Conservation (phyloP, 2,113 vertebrate species). For the Antechinus flavipes region DNA sequence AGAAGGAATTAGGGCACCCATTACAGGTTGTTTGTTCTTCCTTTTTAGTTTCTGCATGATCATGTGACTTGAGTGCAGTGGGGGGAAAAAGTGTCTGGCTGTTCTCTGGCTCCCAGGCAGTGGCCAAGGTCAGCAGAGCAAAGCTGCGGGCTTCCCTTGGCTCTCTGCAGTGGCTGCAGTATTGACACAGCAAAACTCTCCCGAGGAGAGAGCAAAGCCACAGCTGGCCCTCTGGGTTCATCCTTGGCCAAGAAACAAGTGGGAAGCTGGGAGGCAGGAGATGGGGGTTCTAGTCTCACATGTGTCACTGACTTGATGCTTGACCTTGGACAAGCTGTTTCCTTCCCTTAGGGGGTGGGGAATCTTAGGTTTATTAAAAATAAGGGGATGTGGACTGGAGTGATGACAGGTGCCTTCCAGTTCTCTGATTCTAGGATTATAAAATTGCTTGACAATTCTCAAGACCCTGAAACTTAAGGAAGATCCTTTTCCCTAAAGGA, state of each 20-base stretch:
- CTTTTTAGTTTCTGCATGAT: background rate
- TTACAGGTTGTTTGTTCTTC: background rate
- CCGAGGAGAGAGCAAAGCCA: slow-evolving; percentile 15
- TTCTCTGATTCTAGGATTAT: slow-evolving; percentile 31
- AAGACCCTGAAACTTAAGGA: background rate
- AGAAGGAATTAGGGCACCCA: background rate
- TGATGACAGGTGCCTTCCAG: background rate
- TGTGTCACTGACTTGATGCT: background rate
- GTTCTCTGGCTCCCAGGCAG: background rate
- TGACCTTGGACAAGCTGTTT: background rate
- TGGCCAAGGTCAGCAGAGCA: slow-evolving; percentile 18
- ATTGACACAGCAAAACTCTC: slow-evolving; percentile 10
- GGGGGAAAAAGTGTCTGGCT: background rate
- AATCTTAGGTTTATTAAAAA: slow-evolving; percentile 14
- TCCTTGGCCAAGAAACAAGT: background rate
- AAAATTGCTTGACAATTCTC: background rate
- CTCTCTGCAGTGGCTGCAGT: slow-evolving; percentile 7
- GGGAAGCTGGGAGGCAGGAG: background rate
- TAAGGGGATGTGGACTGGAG: background rate
- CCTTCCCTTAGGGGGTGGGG: background rate
- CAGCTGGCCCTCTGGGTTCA: background rate
- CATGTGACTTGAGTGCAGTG: background rate
- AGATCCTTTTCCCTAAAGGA: background rate
- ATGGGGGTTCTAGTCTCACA: background rate
- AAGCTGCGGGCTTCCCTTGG: background rate